These are phyloP conservation scores for Chromoteleia sp. DNA, from an alignment of 2,888 invertebrate genomes.

Conservation along the genomic window DNA sequence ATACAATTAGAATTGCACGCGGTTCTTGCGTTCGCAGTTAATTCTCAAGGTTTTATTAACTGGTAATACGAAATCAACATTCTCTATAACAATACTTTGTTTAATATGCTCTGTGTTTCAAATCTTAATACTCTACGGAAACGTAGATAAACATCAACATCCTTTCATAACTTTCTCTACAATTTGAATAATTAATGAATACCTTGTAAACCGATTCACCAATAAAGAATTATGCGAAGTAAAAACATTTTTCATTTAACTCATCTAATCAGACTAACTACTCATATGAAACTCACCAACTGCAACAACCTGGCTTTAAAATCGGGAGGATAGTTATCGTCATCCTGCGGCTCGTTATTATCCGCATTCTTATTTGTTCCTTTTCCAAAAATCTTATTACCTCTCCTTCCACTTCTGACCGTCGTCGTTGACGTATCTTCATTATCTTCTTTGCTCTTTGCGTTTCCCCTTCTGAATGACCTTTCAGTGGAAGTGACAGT, in stretches of 20 bases:
- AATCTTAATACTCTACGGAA: background rate
- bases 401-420: conserved; percentile 71
- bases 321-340: conserved; percentile 82
- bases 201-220: background rate
- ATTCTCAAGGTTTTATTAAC: conserved; percentile 18
- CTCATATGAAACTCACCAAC: conserved; percentile 76
- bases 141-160: background rate
- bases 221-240: conserved; percentile 10
- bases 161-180: conserved; percentile 10
- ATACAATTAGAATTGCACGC: background rate
- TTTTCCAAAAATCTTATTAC: conserved; percentile 75
- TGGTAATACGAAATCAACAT: conserved; percentile 4
- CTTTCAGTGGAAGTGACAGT: conserved; percentile 42
- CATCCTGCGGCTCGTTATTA: conserved; percentile 66
- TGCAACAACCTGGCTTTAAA: conserved; percentile 81
- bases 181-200: conserved; percentile 10
- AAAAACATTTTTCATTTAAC: background rate
- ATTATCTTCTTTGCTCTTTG: conserved; percentile 69
- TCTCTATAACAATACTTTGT: background rate
- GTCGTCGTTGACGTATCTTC: conserved; percentile 46
- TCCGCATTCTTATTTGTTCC: conserved; percentile 35
- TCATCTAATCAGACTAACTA: conserved; percentile 1
- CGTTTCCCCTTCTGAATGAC: conserved; percentile 66
- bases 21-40: background rate
- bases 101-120: background rate